Evolutionary conservation across 2,797 vertebrate species (phyloP), one percentile per base, ranked within the genome.

Genomic region (Propithecus perrieri): DNA sequence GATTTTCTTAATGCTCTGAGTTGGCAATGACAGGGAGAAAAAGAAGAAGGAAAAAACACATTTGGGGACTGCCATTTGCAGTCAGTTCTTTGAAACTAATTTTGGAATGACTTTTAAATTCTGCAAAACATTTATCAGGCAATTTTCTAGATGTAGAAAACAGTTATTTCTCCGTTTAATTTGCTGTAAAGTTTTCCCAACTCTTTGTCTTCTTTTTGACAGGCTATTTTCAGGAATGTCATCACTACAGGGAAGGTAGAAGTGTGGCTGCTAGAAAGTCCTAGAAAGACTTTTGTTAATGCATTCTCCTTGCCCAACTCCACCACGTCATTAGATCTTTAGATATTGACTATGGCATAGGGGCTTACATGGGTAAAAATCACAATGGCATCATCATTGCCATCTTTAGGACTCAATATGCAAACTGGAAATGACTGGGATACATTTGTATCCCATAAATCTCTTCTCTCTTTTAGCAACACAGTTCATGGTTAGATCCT

Each of bases 101-200:
- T 97, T 96, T 96, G 72, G 43, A 97, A 95, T 95, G 97, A 95
- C 83, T 97, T 98, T 97, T 84, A 97, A 97, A 96, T 97, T 97
- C 86, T 28, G 6, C 55, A 97, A 95, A 94, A 97, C 75, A 96
- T 97, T 97, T 98, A 98, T 96, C 92, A 95, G 98, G 85, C 65
- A 97, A 94, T 97, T 98, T 92, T 95, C 95, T 91, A 75, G 85
- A 91, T 93, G 94, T 79, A 97, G 91, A 98, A 98, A 98, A 97
- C 50, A 97, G 95, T 92, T 97, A 96, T 95, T 97, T 98, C 97
- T 65, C 74, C 43, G 96, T 97, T 98, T 98, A 97, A 98, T 98
- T 97, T 98, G 38, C 93, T 95, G 95, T 92, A 41, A 96, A 91
- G 4, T 65, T 97, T 97, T 97, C 57, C 93, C 57, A 61, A 63